A percentile compares a stretch with the other conserved stretches of the same genome.
Conservation (phyloP, 2,888 invertebrate genomes). For the Trissoscelio sp. region DNA sequence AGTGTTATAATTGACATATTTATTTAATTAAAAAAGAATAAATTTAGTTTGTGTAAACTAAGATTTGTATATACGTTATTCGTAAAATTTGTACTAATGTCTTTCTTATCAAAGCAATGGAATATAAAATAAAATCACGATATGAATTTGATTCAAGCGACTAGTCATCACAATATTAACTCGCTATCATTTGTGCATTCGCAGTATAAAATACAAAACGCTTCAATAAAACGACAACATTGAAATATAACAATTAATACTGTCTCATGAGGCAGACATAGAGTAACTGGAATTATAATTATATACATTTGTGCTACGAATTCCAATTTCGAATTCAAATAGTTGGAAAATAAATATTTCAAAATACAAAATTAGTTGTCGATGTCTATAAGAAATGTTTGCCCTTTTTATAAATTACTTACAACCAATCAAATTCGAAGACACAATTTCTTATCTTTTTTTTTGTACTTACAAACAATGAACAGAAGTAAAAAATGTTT, state of each 20-base stretch:
- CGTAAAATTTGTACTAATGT: constrained; percentile 3
- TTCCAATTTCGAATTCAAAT: constrained; percentile 16
- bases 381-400: neutral
- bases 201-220: constrained; percentile 61
- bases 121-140: constrained; percentile 10
- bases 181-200: constrained; percentile 35
- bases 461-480: constrained; percentile 1
- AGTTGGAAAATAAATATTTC: neutral
- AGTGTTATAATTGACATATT: constrained; percentile 14
- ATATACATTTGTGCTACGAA: constrained; percentile 60
- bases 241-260: constrained; percentile 67
- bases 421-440: constrained; percentile 3
- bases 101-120: neutral
- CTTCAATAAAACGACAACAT: constrained; percentile 63
- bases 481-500: neutral
- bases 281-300: constrained; percentile 56
- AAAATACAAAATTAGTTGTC: neutral
- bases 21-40: no score
- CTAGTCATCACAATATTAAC: constrained; percentile 51
- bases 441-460: neutral
- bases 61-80: neutral
- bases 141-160: constrained; percentile 53
- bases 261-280: constrained; percentile 48
- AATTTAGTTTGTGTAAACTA: neutral
- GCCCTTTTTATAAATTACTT: neutral